These are phyloP conservation scores for Pao palembangensis DNA, from an alignment of 2,113 vertebrate genomes.

Conservation along the genomic window DNA sequence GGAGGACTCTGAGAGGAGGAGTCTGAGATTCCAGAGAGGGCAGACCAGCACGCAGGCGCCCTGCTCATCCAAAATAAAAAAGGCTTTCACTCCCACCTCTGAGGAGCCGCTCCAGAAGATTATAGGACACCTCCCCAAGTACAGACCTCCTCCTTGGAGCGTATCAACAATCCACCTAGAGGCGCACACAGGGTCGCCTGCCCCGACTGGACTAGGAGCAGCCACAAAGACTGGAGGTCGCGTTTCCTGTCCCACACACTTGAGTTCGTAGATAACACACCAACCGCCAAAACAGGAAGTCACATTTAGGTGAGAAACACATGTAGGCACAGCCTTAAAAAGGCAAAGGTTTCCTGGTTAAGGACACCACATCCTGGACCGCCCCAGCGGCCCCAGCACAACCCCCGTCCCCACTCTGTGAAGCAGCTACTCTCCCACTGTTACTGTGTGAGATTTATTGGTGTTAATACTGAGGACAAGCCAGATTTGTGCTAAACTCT, in stretches of 20 bases:
- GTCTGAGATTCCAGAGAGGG: too few species aligned
- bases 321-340: conserved; percentile 5
- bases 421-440: conserved; percentile 22
- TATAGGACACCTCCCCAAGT: conserved; percentile 1
- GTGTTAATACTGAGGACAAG: conserved; percentile 46
- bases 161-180: conserved; percentile 50
- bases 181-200: conserved; percentile 36
- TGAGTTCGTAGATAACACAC: conserved; percentile 15
- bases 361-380: conserved; percentile 31
- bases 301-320: conserved; percentile 22
- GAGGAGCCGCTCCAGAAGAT: conserved; percentile 44
- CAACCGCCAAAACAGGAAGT: conserved; percentile 48
- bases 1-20: conserved; percentile 3
- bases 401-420: not conserved
- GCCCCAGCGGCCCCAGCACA: conserved; percentile 39
- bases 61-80: conserved; percentile 24
- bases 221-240: conserved; percentile 9
- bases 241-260: conserved; percentile 30
- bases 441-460: conserved; percentile 49
- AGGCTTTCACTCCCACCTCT: conserved; percentile 35
- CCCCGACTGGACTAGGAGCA: conserved; percentile 35
- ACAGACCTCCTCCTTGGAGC: conserved; percentile 22
- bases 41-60: not conserved
- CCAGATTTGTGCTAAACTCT: conserved; percentile 45
- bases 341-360: conserved; percentile 28